Conservation (phyloP, 2,797 vertebrate genomes). For the Synanceia verrucosa region DNA sequence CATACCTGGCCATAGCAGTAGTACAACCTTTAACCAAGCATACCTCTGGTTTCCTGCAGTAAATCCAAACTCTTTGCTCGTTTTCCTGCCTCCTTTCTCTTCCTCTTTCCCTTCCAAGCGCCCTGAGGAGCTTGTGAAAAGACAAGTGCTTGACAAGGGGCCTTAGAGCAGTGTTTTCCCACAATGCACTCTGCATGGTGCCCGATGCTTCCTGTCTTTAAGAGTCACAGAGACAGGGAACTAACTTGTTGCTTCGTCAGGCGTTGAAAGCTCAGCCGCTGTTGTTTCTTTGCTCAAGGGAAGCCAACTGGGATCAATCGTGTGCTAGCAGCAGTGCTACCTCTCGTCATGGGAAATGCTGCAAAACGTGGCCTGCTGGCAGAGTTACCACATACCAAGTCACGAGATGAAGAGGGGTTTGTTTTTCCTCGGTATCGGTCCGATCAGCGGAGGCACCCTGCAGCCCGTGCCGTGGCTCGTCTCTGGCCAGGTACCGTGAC, state of each 20-base stretch:
- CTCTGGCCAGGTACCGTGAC: slow-evolving; percentile 32
- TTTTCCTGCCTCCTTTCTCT: slow-evolving; percentile 8
- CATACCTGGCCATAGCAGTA: slow-evolving; percentile 52
- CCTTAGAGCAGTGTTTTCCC: slow-evolving; percentile 32
- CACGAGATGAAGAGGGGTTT: slow-evolving; percentile 1
- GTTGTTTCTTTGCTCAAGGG: background rate
- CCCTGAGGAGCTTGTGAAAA: slow-evolving; percentile 35
- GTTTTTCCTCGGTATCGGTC: slow-evolving; percentile 4
- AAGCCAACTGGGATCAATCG: background rate
- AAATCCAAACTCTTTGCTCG: slow-evolving; percentile 24
- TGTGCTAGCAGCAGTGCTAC: background rate
- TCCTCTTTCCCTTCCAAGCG: background rate
- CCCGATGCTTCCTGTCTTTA: slow-evolving; percentile 18
- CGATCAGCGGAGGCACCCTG: slow-evolving; percentile 27
- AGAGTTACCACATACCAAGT: background rate
- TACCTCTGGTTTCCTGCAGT: slow-evolving; percentile 33
- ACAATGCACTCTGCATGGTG: slow-evolving; percentile 32
- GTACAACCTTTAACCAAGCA: slow-evolving; percentile 56
- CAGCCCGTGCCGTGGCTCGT: slow-evolving; percentile 6
- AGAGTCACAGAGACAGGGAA: slow-evolving; percentile 2
- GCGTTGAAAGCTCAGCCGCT: background rate
- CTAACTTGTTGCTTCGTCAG: slow-evolving; percentile 1
- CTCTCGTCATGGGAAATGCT: background rate
- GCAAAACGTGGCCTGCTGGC: background rate
- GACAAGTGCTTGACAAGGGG: slow-evolving; percentile 35